These are phyloP conservation scores for Asobara japonica DNA, from an alignment of 1,140 invertebrate species.

Conservation along the genomic window DNA sequence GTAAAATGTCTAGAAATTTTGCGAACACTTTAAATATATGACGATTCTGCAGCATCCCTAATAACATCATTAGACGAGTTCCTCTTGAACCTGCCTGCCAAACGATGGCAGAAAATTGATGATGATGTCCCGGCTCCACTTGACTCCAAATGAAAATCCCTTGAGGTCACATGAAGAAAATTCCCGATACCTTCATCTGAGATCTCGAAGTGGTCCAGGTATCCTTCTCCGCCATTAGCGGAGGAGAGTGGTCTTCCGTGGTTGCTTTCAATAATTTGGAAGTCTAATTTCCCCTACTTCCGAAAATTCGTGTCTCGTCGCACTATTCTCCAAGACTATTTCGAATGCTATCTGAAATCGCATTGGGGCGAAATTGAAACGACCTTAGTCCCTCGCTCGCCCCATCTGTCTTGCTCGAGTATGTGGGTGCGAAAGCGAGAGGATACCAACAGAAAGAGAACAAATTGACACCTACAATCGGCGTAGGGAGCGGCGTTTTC, in stretches of 20 bases:
- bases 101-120: background rate
- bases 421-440: background rate
- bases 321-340: constrained; percentile 21
- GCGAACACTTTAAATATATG: too few relatives aligned
- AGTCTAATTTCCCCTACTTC: constrained; percentile 51
- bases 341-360: constrained; percentile 1
- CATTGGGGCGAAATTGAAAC: background rate
- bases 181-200: background rate
- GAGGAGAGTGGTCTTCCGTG: constrained; percentile 35
- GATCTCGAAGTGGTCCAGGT: constrained; percentile 29
- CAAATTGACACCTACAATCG: constrained; percentile 26
- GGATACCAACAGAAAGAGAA: background rate
- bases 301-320: constrained; percentile 15
- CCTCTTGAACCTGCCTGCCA: background rate
- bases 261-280: constrained; percentile 61
- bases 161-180: background rate
- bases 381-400: background rate
- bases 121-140: background rate
- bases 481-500: too few relatives aligned
- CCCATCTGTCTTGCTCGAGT: background rate
- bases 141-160: background rate
- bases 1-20: too few relatives aligned
- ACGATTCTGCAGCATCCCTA: too few relatives aligned
- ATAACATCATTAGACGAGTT: too few relatives aligned
- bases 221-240: constrained; percentile 44